These are phyloP conservation scores for Bombus confusus DNA, from an alignment of 1,140 invertebrate genomes.

Conservation along the genomic window DNA sequence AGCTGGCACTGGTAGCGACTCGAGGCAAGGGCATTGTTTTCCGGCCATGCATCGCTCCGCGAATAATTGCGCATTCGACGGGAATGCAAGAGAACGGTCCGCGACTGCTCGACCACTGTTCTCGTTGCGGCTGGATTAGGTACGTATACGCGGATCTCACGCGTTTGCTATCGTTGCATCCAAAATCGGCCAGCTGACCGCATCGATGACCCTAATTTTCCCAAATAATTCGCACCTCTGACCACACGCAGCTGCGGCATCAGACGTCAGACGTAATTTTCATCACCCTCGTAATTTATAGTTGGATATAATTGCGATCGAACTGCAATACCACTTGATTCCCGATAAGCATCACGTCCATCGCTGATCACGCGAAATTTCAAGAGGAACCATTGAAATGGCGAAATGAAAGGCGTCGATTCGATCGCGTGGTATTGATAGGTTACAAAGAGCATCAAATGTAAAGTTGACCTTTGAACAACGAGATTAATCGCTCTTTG, in stretches of 20 bases:
- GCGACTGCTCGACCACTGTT: conserved; percentile 23
- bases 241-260: conserved; percentile 4
- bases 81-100: conserved; percentile 17
- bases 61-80: conserved; percentile 40
- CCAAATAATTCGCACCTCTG: conserved; percentile 42
- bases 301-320: conserved; percentile 10
- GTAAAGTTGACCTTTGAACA: no score
- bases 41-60: not conserved
- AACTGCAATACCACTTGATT: not conserved
- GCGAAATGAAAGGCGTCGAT: not conserved
- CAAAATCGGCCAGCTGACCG: conserved; percentile 34
- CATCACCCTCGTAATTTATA: conserved; percentile 19
- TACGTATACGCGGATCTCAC: conserved; percentile 23
- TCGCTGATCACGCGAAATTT: not conserved
- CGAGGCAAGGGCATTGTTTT: not conserved
- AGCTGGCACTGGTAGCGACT: not conserved
- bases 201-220: conserved; percentile 31
- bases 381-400: not conserved
- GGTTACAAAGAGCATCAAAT: no score
- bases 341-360: not conserved
- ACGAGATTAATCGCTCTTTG: no score
- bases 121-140: conserved; percentile 29
- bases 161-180: conserved; percentile 39
- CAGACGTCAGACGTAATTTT: conserved; percentile 28
- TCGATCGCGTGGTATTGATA: not conserved